Percentiles rank a stretch among this genome's conserved stretches.
phyloP scores from a whole-genome alignment of 2,797 vertebrate species.

The Smutsia temminckii region DNA sequence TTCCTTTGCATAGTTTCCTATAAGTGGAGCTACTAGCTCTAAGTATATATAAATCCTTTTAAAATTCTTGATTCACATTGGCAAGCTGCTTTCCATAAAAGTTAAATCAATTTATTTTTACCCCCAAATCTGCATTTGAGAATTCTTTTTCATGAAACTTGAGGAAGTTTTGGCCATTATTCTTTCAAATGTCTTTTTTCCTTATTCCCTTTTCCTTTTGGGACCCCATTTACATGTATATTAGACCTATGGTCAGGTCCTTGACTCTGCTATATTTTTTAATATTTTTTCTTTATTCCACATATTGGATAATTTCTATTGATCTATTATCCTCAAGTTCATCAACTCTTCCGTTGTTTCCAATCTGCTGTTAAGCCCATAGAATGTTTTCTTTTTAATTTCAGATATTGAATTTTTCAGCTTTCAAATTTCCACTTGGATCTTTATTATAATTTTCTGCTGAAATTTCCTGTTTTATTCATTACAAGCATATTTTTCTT shows the following conservation, averaged over 20 bases:
- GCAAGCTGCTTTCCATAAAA: conserved; percentile 29
- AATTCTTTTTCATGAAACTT: conserved; percentile 32
- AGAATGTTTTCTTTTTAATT: not conserved
- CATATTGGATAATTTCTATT: not conserved
- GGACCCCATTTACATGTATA: not conserved
- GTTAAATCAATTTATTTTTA: not conserved
- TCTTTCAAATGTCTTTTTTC: not conserved
- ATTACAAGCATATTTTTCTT: not conserved
- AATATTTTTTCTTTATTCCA: not conserved
- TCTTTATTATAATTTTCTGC: not conserved
- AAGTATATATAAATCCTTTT: conserved; percentile 2
- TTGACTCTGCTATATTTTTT: not conserved
- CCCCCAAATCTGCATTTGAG: not conserved
- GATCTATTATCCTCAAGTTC: not conserved
- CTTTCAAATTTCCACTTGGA: not conserved
- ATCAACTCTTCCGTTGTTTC: not conserved
- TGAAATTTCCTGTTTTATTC: conserved; percentile 5
- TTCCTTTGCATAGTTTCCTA: not conserved
- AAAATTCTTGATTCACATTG: not conserved
- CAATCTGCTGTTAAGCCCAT: not conserved
- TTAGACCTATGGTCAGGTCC: not conserved
- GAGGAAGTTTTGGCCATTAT: not conserved
- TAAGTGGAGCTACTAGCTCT: not conserved
- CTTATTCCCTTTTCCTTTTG: not conserved
- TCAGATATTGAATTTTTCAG: not conserved